Base-by-base conservation (phyloP, 1,140 invertebrate genomes). In the Pararge aegeria region DNA sequence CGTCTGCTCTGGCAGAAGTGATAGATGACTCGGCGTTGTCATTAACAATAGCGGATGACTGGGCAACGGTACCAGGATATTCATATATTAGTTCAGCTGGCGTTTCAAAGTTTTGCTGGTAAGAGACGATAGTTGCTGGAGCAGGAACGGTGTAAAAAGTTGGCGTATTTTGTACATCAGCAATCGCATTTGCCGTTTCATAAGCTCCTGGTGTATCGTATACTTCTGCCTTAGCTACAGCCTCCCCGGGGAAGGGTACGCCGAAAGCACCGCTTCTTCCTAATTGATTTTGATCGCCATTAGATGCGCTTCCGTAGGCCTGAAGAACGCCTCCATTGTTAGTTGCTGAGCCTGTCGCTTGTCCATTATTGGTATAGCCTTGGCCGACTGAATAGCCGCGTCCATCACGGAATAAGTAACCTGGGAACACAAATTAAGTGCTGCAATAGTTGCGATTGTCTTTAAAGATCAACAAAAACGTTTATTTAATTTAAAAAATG, bases 81-180 rank as follows among this genome's bases (percentile, higher is more conserved):
- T 54, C 30, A n/a, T 34, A 34, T 12, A 10, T 63, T 15, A 78
- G 55, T 56, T 72, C 50, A 40, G 78, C 46, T 20, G 80, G 80
- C 0, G 61, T 61, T 60, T 71, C 77, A 30, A 80, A 86, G 64
- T 78, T 82, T 53, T 87, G 83, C 44, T 85, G 67, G 55, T 87
- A 86, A 6, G 85, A 77, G 5, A 85, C 67, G 5, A 89, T 62
- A 4, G 75, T 75, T 7, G 73, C 80, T 9, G 86, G 83, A 0
- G 70, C 69, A 0, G 81, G 81, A 24, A 84, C 60, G 3, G 73
- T 55, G 57, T 83, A 84, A 60, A 76, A 82, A 3, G 60, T 66
- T 4, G 66, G 77, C 3, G 61, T 61, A 34, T 81, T 74, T 38
- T 84, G 75, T 0, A 73, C 70, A 52, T 80, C 68, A 38, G 78